Base-by-base conservation (phyloP, 2,797 vertebrate species). In the Taeniopygia guttata region DNA sequence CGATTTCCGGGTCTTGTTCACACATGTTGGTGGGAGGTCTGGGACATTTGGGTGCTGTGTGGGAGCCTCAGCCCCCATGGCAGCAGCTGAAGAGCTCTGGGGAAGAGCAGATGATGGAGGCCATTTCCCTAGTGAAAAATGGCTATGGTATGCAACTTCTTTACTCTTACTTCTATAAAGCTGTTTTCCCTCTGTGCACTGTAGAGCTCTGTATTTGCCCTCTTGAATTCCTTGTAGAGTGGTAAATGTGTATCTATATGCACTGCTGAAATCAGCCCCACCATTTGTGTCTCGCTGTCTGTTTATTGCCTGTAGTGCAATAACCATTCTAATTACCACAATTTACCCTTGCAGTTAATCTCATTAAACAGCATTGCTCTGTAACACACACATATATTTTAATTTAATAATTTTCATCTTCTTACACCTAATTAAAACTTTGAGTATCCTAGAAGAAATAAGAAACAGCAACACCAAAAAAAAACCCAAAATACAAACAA, bases 1-100 rank as follows among this genome's bases (percentile, higher is more conserved):
- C 30, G 38, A 2, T n/a, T 60, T 73, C 17, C 12, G 12, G 16
- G 30, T 49, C 62, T 45, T 27, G 15, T 17, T 88, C 22, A 3
- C 23, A 10, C 0, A 0, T 12, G 13, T 55, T 56, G 75, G 19
- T 0, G 0, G 43, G 46, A 46, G 27, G 52, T 62, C 7, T 0
- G 0, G 36, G 55, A 25, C 42, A 10, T 58, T 69, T 0, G 1
- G 58, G 18, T 38, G 51, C 6, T 14, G 18, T 30, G 40, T 62
- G 84, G 36, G 48, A 79, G 19, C 21, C 36, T 84, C 12, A 67
- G 74, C 30, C 29, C 23, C 25, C 20, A 7, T 0, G 5, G 56
- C 38, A 58, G 42, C 1, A 4, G n/a, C 51, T 76, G 19, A 48
- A 40, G 52, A 60, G 17, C 63, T 83, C 18, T 80, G 59, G 30